phyloP scores from a whole-genome alignment of 2,113 vertebrate genomes.

The Petromus typicus region DNA sequence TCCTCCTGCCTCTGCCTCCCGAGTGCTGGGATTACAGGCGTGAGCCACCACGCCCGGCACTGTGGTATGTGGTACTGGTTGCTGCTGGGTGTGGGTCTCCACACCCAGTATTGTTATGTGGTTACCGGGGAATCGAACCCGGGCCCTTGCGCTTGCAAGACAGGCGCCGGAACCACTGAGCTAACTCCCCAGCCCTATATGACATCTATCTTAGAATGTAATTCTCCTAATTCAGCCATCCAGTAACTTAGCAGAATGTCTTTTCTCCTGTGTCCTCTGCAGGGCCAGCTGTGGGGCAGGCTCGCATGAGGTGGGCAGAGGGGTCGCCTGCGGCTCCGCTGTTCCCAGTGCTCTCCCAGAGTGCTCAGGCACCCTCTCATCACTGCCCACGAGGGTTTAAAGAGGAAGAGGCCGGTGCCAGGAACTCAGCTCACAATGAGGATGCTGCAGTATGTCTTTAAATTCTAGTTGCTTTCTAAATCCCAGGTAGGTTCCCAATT shows the following conservation, averaged over 20 bases:
- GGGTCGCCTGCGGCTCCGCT: background rate
- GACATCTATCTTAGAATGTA: background rate
- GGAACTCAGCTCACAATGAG: background rate
- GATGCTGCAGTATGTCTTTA: background rate
- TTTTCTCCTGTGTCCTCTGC: background rate
- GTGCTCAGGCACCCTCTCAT: background rate
- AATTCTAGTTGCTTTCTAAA: background rate
- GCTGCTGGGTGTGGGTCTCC: too few relatives aligned
- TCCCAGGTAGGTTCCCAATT: background rate
- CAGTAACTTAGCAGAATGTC: background rate
- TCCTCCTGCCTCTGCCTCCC: too few relatives aligned
- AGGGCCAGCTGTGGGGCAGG: background rate
- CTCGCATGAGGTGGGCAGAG: background rate
- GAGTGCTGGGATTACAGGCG: too few relatives aligned
- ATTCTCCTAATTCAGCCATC: background rate
- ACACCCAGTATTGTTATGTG: too few relatives aligned
- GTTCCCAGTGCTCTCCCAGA: background rate
- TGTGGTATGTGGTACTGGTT: too few relatives aligned
- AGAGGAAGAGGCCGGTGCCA: background rate
- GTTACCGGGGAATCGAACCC: too few relatives aligned
- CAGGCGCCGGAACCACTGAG: too few relatives aligned
- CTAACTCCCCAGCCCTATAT: too few relatives aligned
- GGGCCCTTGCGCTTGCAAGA: too few relatives aligned
- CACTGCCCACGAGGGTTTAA: background rate
- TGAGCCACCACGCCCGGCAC: too few relatives aligned